These are phyloP conservation scores for Crotalus helleri DNA, from an alignment of 2,113 vertebrate species.

Conservation along the genomic window DNA sequence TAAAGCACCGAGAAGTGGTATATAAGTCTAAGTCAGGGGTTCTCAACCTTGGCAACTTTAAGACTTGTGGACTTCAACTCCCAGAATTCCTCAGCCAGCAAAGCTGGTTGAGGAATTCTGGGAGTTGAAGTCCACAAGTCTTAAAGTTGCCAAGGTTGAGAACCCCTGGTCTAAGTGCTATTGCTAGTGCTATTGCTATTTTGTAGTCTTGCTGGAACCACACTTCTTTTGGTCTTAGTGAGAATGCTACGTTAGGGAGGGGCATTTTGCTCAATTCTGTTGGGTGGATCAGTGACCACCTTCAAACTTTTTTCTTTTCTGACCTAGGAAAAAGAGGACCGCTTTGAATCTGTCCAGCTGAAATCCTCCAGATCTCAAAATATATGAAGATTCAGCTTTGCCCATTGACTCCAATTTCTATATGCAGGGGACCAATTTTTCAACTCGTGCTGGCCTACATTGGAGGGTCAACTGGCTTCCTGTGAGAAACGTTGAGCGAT, in stretches of 20 bases:
- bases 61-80: too few relatives aligned
- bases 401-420: conserved; percentile 64
- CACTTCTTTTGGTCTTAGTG: background rate
- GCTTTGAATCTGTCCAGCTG: conserved; percentile 91
- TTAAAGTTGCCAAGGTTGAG: too few relatives aligned
- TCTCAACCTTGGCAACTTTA: too few relatives aligned
- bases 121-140: too few relatives aligned
- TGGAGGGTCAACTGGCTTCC: conserved; percentile 48
- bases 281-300: background rate
- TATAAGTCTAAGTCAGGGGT: background rate
- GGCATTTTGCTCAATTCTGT: background rate
- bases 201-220: background rate
- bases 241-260: background rate
- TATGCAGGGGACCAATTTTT: conserved; percentile 65
- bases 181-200: background rate
- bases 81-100: too few relatives aligned
- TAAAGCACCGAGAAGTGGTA: background rate
- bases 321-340: conserved; percentile 86
- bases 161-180: background rate
- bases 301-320: conserved; percentile 17
- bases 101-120: too few relatives aligned
- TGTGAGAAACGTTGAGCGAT: conserved; percentile 47
- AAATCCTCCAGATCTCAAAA: conserved; percentile 87
- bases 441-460: conserved; percentile 59
- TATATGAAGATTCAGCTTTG: conserved; percentile 73